Conservation (phyloP, 2,113 vertebrate species). For the Gallinago paraguaiae region DNA sequence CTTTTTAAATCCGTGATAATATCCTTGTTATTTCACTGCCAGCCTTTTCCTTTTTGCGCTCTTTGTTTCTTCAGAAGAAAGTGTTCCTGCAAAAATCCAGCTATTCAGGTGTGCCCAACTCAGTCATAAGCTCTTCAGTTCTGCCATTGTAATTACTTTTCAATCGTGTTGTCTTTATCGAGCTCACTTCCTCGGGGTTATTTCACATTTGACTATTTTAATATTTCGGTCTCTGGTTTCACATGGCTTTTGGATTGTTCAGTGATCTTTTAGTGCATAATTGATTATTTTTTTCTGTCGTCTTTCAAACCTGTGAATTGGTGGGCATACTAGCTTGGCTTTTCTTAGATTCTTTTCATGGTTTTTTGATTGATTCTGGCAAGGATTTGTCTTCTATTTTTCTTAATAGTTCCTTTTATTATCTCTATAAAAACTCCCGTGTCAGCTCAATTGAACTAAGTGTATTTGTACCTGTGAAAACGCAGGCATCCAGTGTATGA, state of each 20-base stretch:
- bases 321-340: not conserved
- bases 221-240: not conserved
- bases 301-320: not conserved
- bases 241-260: not conserved
- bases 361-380: conserved; percentile 8
- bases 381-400: not conserved
- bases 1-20: not conserved
- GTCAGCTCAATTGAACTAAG: not conserved
- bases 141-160: not conserved
- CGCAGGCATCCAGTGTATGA: not conserved
- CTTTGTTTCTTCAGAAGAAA: not conserved
- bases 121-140: not conserved
- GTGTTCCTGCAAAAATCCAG: not conserved
- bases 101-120: not conserved
- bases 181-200: not conserved
- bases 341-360: not conserved
- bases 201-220: not conserved
- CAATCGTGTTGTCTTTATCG: not conserved
- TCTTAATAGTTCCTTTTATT: conserved; percentile 19
- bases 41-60: not conserved
- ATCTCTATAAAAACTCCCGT: not conserved
- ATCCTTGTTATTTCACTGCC: not conserved
- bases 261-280: not conserved
- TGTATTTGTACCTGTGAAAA: not conserved
- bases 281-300: not conserved